Base-by-base conservation (phyloP, 2,797 vertebrate species). In the Urosaurus nigricauda region DNA sequence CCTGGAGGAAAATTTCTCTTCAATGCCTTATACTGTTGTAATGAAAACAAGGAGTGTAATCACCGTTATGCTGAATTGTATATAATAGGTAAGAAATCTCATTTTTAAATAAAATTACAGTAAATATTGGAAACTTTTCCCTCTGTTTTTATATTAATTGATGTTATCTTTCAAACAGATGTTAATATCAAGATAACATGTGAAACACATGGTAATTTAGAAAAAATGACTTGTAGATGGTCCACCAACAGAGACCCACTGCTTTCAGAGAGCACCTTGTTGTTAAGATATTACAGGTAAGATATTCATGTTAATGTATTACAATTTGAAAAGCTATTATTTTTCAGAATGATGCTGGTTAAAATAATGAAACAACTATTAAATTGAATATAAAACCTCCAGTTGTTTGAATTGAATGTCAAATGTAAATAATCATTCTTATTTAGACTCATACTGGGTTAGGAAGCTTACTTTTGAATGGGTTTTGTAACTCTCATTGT, bases 141-240 rank as follows among this genome's bases (percentile, higher is more conserved):
- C 83, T 79, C 87, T 78, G 26, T 78, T 84, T 78, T 82, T 81
- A 26, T 84, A 68, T 91, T 95, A 91, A 97, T 94, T 71, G 89
- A 93, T 93, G 4, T 86, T 95, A 26, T 96, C 92, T 95, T 96
- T 96, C 91, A 91, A 95, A 95, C 95, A 98, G 97, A 98, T 96
- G 90, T 96, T 95, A 96, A 96, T 94, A 95, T 97, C 91, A 95
- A 83, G 85, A 98, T 98, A 92, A 96, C 94, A 29, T 99, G 99
- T 95, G 96, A 97, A 95, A 99, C 98, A 19, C 97, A 97, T 47
- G 98, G 98, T 0, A 95, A 97, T 87, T 95, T 98, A 89, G 96
- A 97, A 83, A 96, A 96, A 71, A 98, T 99, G 98, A 97, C 96
- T 87, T 99, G 99, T 90, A 97, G 96, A 92, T 99, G 98, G 98